Base-by-base conservation (phyloP, 2,797 vertebrate species). In the Melopsittacus undulatus region DNA sequence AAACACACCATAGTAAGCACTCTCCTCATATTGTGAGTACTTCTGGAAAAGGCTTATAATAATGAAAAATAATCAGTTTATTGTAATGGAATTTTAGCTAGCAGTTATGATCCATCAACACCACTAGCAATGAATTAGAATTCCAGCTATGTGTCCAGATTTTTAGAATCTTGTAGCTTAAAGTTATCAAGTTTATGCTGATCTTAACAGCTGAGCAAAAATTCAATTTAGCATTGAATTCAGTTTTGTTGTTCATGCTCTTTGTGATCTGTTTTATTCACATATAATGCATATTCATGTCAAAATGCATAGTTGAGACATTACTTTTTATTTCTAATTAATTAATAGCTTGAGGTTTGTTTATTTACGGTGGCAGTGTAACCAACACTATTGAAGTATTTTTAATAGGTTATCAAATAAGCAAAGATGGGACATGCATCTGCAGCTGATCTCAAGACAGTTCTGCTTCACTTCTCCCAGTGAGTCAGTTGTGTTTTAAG, bases 11-110 rank as follows among this genome's bases (percentile, higher is more conserved):
- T 17, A 10, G 38, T 13, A 84, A 90, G 63, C n/a, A 74, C 22
- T 62, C 46, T 56, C 24, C 29, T 74, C 13, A 14, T 24, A 34
- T 13, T 57, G 29, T 46, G 17, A 51, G 12, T 18, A 43, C 9
- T 56, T 80, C 24, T 63, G 61, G 46, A 74, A 84, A 83, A 77
- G 13, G 22, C 19, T 32, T 43, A 26, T 67, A 73, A 75, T 45
- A 85, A 80, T 73, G 54, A 85, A 78, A 79, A 83, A 73, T 21
- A 49, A 80, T 21, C 74, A 63, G 43, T 80, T 95, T 88, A 82
- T 74, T n/a, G 2, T 82, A 76, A 95, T 63, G 15, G 43, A 80
- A 57, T 94, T 90, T 96, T 83, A 91, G 34, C 52, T 86, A 73
- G 42, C 40, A 92, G 48, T 89, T 83, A 73, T 23, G 38, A 67